phyloP scores from a whole-genome alignment of 1,140 invertebrate species.

The Holotrichia oblita region DNA sequence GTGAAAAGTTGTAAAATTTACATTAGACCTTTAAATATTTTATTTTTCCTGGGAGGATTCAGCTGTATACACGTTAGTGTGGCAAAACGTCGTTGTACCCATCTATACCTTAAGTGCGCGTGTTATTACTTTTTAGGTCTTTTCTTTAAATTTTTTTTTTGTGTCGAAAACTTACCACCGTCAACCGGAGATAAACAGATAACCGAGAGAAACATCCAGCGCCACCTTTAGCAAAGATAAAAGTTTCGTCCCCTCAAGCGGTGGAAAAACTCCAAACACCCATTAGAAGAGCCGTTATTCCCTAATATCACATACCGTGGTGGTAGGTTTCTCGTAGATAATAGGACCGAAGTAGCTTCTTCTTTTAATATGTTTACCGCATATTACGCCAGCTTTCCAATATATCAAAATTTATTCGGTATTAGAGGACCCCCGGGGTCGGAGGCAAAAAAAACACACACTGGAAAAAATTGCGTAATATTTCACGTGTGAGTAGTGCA shows the following conservation, averaged over 20 bases:
- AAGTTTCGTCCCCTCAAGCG: neutral
- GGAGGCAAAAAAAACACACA: neutral
- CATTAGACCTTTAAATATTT: constrained; percentile 7
- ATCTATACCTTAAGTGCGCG: neutral
- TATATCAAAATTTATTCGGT: constrained; percentile 13
- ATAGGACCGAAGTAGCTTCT: neutral
- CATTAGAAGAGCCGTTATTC: neutral
- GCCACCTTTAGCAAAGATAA: neutral
- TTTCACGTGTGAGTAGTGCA: constrained; percentile 7
- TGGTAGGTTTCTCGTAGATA: neutral
- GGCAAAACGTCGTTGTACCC: neutral
- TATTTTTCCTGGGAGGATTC: neutral
- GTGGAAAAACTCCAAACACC: constrained; percentile 10
- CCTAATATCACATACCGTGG: neutral
- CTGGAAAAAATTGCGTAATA: constrained; percentile 12
- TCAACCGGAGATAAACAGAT: neutral
- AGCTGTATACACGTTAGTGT: neutral
- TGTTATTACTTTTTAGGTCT: neutral
- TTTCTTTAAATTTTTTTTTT: constrained; percentile 19
- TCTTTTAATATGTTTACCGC: constrained; percentile 17
- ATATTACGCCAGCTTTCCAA: neutral
- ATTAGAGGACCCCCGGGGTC: constrained; percentile 1
- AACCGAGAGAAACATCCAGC: neutral
- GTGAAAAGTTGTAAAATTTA: constrained; percentile 14
- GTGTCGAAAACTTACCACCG: neutral